Base-by-base conservation (phyloP, 2,113 vertebrate species). In the Myotis yumanensis region DNA sequence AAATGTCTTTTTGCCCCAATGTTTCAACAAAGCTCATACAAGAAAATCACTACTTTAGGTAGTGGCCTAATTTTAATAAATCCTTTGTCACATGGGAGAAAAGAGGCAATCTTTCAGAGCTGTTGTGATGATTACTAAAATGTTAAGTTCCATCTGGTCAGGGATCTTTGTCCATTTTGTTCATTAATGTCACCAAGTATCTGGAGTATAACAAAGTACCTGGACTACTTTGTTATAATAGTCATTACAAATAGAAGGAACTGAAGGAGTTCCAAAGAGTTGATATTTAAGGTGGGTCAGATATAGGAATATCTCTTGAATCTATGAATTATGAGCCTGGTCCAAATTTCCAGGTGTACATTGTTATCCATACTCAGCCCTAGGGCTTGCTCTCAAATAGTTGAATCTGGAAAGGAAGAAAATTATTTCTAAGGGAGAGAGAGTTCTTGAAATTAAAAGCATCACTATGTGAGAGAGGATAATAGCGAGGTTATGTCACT, bases 1-100 rank as follows among this genome's bases (percentile, higher is more conserved):
- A 75, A 46, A 77, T 32, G 30, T 51, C 54, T 68, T 66, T 30
- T 69, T 43, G 14, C 1, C 54, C 7, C 23, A 64, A 22, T 86
- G 23, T 89, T 69, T 52, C 62, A 18, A 54, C 52, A 73, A 73
- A 68, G 43, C 37, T 52, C 35, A 32, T 52, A 43, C 64, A 89
- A 62, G 46, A 95, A 96, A 57, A 87, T 37, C 35, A 90, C 23
- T 14, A 11, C 77, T 62, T 71, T 43, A 86, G 75, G 35, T 30
- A 79, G 71, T 35, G 85, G 48, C 35, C 54, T 77, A 46, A 86
- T 77, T 89, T 91, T 73, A 81, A 84, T 22, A 66, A 93, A 72
- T 64, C 25, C 32, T 69, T 89, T 64, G 76, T 81, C 73, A 18
- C 11, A 3, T 37, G 22, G 75, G n/a, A 80, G 59, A 66, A 71